A percentile compares a stretch with the other conserved stretches of the same genome.
These are phyloP conservation scores for rabbit (Oryctolagus cuniculus) DNA, from an alignment of 2,113 vertebrate genomes.

Conservation along the genomic window mOryCun1.1 NC_091432.1:149328001-149328500, in stretches of 20 bases:
- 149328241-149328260: neutral
- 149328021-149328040: neutral
- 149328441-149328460: neutral
- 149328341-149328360: neutral
- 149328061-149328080: constrained; percentile 13
- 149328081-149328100: neutral
- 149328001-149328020: neutral
- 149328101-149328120: neutral
- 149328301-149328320: neutral
- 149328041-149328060: neutral
- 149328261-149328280: neutral
- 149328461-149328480: no score
- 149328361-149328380: neutral
- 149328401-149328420: constrained; percentile 26
- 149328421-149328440: neutral
- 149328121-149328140: neutral
- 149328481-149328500: no score
- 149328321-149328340: neutral
- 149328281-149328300: neutral
- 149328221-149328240: neutral
- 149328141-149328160: neutral
- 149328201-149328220: neutral
- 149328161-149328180: constrained; percentile 18
- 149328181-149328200: neutral
- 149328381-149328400: neutral